Base-by-base conservation (phyloP, 2,888 invertebrate species). In the Acronicta alni region DNA sequence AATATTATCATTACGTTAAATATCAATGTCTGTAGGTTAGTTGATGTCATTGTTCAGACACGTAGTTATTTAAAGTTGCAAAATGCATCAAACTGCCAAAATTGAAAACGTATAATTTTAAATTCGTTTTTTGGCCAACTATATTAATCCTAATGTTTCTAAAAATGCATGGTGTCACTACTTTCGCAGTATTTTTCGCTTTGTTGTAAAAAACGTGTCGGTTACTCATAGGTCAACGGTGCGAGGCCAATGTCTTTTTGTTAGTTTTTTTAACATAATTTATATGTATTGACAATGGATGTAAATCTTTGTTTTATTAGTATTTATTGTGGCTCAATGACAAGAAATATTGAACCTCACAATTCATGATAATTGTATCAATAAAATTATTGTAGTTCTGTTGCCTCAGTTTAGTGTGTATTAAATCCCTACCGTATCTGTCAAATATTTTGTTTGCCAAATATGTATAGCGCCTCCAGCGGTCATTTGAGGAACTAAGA, bases 211-310 rank as follows among this genome's bases (percentile, higher is more conserved):
- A 84, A 85, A 82, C 65, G 77, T 78, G 79, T 64, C 81, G 84
- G 84, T 89, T 91, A 91, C 88, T 91, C 91, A 91, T 91, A 91
- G 91, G 91, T 91, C 90, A 88, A 84, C 87, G 88, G 83, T 86
- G 89, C 86, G 86, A 86, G 82, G 85, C 81, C 83, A 80, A 80
- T 77, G 77, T 79, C 70, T 78, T 81, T 78, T 70, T 83, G 73
- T 69, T 67, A 77, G 55, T 78, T 82, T 77, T 79, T 68, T 74
- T 75, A 70, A 72, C 72, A 77, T 78, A 75, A 78, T 81, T 75
- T 77, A 76, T 75, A 80, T 72, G 57, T 75, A 77, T 79, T 78
- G 71, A 67, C 73, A 75, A 65, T 66, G 72, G 56, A 67, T 69
- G 74, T 81, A 79, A 78, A 82, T 77, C 75, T 74, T 77, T 69